Percentiles rank a stretch among this genome's conserved stretches.
phyloP scores from a whole-genome alignment of 2,888 invertebrate species.

The Lasius platythorax region DNA sequence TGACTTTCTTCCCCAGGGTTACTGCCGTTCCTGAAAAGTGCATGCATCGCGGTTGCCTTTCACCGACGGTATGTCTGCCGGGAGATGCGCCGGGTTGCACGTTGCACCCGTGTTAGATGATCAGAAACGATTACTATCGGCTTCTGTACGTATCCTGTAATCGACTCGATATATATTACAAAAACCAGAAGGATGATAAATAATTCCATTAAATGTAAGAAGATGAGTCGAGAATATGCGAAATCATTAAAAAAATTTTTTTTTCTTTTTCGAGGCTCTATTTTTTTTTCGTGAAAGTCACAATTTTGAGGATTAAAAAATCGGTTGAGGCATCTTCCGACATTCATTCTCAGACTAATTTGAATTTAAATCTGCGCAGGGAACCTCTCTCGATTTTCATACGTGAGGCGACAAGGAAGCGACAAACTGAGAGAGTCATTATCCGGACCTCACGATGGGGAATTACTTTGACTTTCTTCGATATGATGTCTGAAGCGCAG shows the following conservation, averaged over 20 bases:
- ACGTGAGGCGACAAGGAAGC: constrained; percentile 17
- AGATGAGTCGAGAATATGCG: not conserved
- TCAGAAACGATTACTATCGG: not conserved
- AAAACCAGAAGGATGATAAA: not conserved
- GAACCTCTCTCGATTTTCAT: not conserved
- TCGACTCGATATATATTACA: not conserved
- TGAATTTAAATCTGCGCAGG: not conserved
- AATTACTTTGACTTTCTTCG: constrained; percentile 67
- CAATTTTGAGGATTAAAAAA: not conserved
- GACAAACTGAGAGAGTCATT: constrained; percentile 24
- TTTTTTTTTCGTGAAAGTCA: not conserved
- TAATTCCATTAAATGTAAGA: not conserved
- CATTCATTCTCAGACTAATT: not conserved
- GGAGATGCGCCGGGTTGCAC: constrained; percentile 22
- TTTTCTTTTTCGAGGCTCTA: not conserved
- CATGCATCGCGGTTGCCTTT: constrained; percentile 59
- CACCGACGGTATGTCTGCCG: constrained; percentile 43
- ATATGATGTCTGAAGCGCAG: constrained; percentile 66
- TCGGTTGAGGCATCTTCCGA: not conserved
- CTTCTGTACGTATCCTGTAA: not conserved
- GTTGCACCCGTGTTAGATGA: constrained; percentile 26
- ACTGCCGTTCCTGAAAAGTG: constrained; percentile 42
- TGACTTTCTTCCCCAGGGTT: constrained; percentile 68
- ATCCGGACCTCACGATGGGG: constrained; percentile 17
- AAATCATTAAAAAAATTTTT: not conserved